Base-by-base conservation (phyloP, 1,140 invertebrate genomes). In the Varroa destructor region DNA sequence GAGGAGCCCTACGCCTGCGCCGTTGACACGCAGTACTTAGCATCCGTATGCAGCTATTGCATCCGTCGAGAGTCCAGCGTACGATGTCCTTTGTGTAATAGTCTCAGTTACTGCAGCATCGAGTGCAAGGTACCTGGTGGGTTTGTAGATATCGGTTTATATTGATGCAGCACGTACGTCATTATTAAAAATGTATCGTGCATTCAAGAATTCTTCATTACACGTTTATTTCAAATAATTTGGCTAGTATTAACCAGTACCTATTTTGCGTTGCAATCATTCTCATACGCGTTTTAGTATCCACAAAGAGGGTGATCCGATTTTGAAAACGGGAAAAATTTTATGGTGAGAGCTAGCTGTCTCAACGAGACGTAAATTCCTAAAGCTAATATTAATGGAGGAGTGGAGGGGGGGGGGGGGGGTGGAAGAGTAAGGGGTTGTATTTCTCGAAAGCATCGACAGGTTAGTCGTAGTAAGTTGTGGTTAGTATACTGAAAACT, bases 11-110 rank as follows among this genome's bases (percentile, higher is more conserved):
- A 67, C 36, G 10, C 61, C 46, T 67, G 61, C 61, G 10, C 12
- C 14, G 5, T 67, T 5, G 37, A 46, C 40, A 43, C 61, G 2
- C 40, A 67, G 14, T 40, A 43, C 61, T 2, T 67, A 2, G 40
- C 14, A 67, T n/a, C 36, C 10, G 61, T 67, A 5, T 67, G 61
- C 8, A 67, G 61, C 61, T 67, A 67, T 46, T 67, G 61, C 37
- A 67, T 67, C 8, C 10, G 40, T 40, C 61, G 61, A 5, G 61
- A 46, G 12, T 36, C 61, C 5, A 5, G 40, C 40, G 10, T 12
- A 12, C 12, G 12, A 2, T 67, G 61, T 46, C 2, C 40, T 12
- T 14, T 43, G 3, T 67, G 61, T 8, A 2, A 3, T 1, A 40
- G 61, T 5, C 1, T 67, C 36, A 14, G 3, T 46, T 67, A 67